Conservation (phyloP, 2,797 vertebrate species). For the Helicolenus hilgendorfi region DNA sequence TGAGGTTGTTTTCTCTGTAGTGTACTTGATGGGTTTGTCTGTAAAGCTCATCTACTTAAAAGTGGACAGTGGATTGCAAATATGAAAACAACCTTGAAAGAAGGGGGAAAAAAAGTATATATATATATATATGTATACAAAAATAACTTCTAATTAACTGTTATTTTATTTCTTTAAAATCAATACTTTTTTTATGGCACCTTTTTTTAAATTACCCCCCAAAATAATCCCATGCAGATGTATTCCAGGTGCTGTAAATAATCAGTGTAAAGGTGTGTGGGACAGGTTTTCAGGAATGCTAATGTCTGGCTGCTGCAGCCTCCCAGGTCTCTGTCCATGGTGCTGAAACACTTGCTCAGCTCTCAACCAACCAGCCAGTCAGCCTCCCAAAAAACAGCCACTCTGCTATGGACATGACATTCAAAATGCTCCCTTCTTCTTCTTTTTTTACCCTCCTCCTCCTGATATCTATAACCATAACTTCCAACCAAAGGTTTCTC, state of each 20-base stretch:
- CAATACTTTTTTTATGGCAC: not conserved
- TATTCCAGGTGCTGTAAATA: slow-evolving; percentile 69
- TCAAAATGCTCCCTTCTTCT: slow-evolving; percentile 42
- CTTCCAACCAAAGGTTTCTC: slow-evolving; percentile 73
- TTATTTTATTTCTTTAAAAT: not conserved
- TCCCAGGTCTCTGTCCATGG: slow-evolving; percentile 90
- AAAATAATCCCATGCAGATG: slow-evolving; percentile 64
- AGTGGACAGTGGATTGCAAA: too few relatives aligned
- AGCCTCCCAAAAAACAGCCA: slow-evolving; percentile 51
- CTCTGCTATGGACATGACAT: slow-evolving; percentile 74
- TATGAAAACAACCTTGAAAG: too few relatives aligned
- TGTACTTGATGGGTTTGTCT: too few relatives aligned
- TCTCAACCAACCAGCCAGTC: slow-evolving; percentile 11
- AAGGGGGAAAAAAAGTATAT: too few relatives aligned
- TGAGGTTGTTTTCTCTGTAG: too few relatives aligned
- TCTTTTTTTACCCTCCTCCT: not conserved
- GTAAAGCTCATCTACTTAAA: too few relatives aligned
- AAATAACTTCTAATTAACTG: too few relatives aligned
- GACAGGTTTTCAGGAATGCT: slow-evolving; percentile 70
- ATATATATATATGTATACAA: too few relatives aligned
- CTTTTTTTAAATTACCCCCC: not conserved
- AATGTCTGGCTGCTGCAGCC: slow-evolving; percentile 44
- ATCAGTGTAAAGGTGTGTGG: slow-evolving; percentile 59
- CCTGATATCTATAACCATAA: slow-evolving; percentile 48
- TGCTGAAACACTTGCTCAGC: slow-evolving; percentile 88